Conservation (phyloP, 2,888 invertebrate genomes). For the Calephelis perditalis region DNA sequence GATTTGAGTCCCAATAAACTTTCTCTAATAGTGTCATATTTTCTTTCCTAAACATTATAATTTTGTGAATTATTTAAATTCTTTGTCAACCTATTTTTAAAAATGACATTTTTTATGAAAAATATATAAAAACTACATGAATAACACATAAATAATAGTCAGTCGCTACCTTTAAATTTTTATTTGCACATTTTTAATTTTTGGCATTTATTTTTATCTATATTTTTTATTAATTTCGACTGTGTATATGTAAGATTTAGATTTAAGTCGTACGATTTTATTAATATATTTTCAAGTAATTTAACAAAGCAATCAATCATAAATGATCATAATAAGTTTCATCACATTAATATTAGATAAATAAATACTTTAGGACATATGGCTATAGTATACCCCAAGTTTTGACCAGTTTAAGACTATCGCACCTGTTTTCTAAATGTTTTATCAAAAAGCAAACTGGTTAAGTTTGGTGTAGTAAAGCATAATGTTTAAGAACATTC, state of each 20-base stretch:
- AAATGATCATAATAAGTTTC: constrained; percentile 3
- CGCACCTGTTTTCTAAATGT: no score
- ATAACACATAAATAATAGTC: neutral
- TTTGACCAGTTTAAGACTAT: no score
- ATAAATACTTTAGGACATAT: neutral
- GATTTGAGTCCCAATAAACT: no score
- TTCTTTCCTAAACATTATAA: no score
- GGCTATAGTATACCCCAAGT: neutral
- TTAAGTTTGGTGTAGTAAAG: neutral
- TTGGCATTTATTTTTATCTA: neutral
- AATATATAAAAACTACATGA: no score
- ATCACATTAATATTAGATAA: constrained; percentile 3
- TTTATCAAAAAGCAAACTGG: neutral
- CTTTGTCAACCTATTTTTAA: no score
- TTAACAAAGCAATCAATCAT: neutral
- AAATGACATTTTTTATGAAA: no score
- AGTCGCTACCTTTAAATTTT: neutral
- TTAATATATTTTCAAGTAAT: neutral
- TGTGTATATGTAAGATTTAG: neutral
- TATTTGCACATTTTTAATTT: neutral
- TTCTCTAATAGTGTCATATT: no score
- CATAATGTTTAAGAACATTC: neutral
- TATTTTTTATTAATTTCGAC: neutral
- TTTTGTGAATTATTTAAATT: no score
- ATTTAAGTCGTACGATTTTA: neutral